These are phyloP conservation scores for Dendronephthya gigantea DNA, from an alignment of 64 coral and sea anemone genomes.

Conservation along the genomic window DNA sequence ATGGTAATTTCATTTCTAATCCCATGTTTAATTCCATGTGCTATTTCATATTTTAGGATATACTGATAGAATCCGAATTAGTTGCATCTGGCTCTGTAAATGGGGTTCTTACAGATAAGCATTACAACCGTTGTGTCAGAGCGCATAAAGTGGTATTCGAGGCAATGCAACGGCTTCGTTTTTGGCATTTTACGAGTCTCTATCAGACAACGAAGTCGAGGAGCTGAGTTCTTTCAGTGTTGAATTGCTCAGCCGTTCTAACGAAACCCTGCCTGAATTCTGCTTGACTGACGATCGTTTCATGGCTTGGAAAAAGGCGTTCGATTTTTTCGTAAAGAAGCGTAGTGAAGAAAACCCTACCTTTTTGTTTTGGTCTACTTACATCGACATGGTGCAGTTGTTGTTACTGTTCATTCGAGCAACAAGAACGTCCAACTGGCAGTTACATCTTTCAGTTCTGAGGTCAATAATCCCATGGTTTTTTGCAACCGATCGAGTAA, in stretches of 20 bases:
- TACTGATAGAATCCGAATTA: neutral
- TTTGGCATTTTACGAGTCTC: neutral
- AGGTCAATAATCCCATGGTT: slow-evolving; percentile 46
- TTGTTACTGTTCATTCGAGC: slow-evolving; percentile 31
- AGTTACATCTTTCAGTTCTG: slow-evolving; percentile 45
- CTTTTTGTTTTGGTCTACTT: slow-evolving; percentile 32
- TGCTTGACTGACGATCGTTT: neutral
- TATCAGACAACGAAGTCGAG: neutral
- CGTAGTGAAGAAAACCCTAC: neutral
- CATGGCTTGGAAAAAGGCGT: neutral
- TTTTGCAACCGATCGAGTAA: slow-evolving; percentile 46
- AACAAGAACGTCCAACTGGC: slow-evolving; percentile 41
- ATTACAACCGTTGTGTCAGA: neutral
- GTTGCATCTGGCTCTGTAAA: neutral
- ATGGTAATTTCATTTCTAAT: neutral
- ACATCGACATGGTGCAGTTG: slow-evolving; percentile 47
- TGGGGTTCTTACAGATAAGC: neutral
- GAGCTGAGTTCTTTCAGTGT: neutral
- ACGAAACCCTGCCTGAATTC: neutral
- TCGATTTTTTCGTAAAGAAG: neutral
- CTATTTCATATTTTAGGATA: neutral
- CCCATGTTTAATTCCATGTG: neutral
- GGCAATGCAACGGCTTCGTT: neutral
- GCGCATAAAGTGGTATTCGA: neutral
- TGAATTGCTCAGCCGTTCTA: neutral